Percentiles rank a stretch among this genome's conserved stretches.
Conservation (phyloP, 2,113 vertebrate species). For the Crotalus helleri region DNA sequence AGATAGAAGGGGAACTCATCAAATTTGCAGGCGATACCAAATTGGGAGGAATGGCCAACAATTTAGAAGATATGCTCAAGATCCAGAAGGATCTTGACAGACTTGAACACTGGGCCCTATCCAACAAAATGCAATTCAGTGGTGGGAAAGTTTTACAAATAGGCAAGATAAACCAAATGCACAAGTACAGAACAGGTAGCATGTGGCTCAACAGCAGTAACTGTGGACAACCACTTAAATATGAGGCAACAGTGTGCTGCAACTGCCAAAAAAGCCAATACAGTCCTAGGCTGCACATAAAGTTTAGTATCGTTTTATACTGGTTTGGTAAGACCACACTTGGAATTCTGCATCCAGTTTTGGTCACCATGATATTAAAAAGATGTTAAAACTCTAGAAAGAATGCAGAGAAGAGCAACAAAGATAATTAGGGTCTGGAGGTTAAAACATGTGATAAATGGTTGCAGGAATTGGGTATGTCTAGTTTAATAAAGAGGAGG, state of each 20-base stretch:
- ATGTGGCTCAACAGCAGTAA: too few relatives aligned
- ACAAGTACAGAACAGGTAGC: not conserved
- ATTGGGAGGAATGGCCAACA: not conserved
- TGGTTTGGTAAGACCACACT: too few relatives aligned
- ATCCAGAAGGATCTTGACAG: too few relatives aligned
- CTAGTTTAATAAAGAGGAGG: not conserved
- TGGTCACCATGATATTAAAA: too few relatives aligned
- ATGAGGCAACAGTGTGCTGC: too few relatives aligned
- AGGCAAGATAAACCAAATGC: not conserved
- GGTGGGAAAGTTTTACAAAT: not conserved
- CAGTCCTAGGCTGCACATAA: too few relatives aligned
- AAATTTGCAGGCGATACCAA: not conserved
- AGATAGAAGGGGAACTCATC: too few relatives aligned
- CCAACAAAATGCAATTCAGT: not conserved
- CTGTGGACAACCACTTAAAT: too few relatives aligned
- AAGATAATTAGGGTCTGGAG: not conserved
- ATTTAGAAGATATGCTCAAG: not conserved
- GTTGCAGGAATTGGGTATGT: not conserved
- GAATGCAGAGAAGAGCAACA: not conserved
- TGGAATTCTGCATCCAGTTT: too few relatives aligned
- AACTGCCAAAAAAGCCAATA: too few relatives aligned
- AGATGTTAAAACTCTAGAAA: not conserved
- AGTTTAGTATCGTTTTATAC: too few relatives aligned
- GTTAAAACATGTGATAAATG: not conserved
- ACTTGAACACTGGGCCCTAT: not conserved